Percentiles rank a stretch among this genome's conserved stretches.
Conservation (phyloP, 2,113 vertebrate species). For the Etheostoma spectabile region DNA sequence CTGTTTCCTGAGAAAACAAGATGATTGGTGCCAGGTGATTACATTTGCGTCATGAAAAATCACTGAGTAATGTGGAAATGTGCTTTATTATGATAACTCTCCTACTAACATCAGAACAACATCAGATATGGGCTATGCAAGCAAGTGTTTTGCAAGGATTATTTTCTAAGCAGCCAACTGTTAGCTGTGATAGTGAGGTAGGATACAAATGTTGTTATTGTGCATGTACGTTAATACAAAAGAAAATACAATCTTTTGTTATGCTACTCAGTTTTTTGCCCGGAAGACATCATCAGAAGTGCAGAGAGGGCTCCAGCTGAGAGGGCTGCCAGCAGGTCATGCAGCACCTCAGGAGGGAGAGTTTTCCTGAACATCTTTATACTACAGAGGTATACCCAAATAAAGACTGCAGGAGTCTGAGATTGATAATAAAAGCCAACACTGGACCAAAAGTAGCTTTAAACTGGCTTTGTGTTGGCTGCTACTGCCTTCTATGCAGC, state of each 20-base stretch:
- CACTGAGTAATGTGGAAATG: neutral
- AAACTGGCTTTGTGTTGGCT: constrained; percentile 5
- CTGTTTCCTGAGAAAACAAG: constrained; percentile 14
- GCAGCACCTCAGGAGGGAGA: constrained; percentile 35
- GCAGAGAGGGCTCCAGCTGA: neutral
- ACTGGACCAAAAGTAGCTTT: constrained; percentile 18
- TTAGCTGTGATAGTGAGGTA: neutral
- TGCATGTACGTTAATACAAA: neutral
- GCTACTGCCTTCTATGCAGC: neutral
- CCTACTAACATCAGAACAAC: neutral
- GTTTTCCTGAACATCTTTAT: constrained; percentile 29
- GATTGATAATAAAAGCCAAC: constrained; percentile 12
- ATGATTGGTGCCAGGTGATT: constrained; percentile 16
- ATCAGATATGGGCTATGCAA: constrained; percentile 7
- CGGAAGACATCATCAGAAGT: constrained; percentile 29
- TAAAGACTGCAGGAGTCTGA: constrained; percentile 38
- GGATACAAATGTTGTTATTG: constrained; percentile 57
- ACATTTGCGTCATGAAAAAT: neutral
- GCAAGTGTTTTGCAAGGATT: constrained; percentile 9
- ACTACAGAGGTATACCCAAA: constrained; percentile 40
- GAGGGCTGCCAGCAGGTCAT: constrained; percentile 51
- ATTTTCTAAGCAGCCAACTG: neutral
- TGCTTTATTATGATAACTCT: neutral
- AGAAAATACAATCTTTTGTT: constrained; percentile 69
- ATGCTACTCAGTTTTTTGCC: constrained; percentile 46